A percentile compares a stretch with the other conserved stretches of the same genome.
Conservation (phyloP, 2,888 invertebrate genomes). For the Syrista parreyssii region DNA sequence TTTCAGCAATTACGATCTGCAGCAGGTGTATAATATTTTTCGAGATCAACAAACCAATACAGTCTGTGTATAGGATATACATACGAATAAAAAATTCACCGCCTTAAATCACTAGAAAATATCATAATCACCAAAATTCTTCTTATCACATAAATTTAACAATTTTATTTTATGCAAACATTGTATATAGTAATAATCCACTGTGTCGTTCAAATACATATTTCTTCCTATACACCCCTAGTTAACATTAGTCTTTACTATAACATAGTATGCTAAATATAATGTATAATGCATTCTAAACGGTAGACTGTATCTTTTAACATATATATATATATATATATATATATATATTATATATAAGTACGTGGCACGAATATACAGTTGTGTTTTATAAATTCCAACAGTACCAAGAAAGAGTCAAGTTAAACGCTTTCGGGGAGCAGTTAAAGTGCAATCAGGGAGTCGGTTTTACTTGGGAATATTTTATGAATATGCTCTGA, state of each 20-base stretch:
- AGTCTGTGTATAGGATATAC: no score
- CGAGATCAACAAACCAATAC: no score
- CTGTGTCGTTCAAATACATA: background rate
- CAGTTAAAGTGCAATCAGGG: conserved; percentile 1
- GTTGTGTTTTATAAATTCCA: background rate
- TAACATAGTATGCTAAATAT: background rate
- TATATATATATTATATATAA: background rate
- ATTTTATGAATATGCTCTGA: conserved; percentile 4
- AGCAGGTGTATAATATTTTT: no score
- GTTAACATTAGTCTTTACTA: background rate
- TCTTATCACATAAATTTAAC: background rate
- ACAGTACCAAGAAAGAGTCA: background rate
- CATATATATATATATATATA: background rate
- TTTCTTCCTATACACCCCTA: background rate
- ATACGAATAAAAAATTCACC: background rate
- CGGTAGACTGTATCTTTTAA: background rate
- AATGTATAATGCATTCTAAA: background rate
- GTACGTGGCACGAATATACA: background rate
- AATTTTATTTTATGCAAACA: background rate
- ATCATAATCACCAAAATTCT: background rate
- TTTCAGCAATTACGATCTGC: no score
- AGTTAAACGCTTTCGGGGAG: background rate
- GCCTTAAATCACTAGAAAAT: background rate
- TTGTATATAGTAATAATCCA: background rate
- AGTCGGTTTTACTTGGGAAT: background rate